Base-by-base conservation (phyloP, 2,113 vertebrate genomes). In the Chaetodon auriga region DNA sequence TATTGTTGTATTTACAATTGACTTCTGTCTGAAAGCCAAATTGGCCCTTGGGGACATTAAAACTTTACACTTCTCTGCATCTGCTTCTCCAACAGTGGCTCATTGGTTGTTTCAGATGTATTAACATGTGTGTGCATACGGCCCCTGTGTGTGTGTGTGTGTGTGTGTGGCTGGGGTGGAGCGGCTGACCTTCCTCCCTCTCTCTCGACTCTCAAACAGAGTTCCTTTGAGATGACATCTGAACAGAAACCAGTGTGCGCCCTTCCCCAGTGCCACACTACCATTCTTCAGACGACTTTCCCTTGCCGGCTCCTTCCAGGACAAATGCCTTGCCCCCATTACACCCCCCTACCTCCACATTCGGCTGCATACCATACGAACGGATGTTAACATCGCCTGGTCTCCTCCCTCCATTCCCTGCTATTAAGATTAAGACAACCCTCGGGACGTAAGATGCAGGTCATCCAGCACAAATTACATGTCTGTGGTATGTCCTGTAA, bases 391-490 rank as follows among this genome's bases (percentile, higher is more conserved):
- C 84, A 90, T 87, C 21, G 84, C 85, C 77, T 80, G 86, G 83
- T 60, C 80, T 57, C 48, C 89, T 82, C 86, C 86, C 89, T 90
- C 88, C 84, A 65, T 65, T 65, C 85, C 80, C 84, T 60, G 81
- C 90, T 71, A 92, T 93, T 92, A 91, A 90, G 92, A 92, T 93
- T 90, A 92, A 90, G 82, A 86, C 88, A 83, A 35, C 66, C 90
- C 89, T 82, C 5, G 3, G 76, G 88, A 87, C 86, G 70, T 83
- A 81, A 82, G 73, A 86, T 89, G 79, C 85, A 86, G 83, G 87
- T 91, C 89, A 86, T 81, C 86, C 77, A 85, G 85, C 78, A 85
- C 89, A 89, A 93, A 92, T 90, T 82, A 77, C 61, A 51, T n/a
- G 66, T 87, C 81, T 87, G 87, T 76, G 85, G 89, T 73, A 87